A percentile compares a stretch with the other conserved stretches of the same genome.
Conservation (phyloP, 2,888 invertebrate species). For the Apomyelois bistriatella region DNA sequence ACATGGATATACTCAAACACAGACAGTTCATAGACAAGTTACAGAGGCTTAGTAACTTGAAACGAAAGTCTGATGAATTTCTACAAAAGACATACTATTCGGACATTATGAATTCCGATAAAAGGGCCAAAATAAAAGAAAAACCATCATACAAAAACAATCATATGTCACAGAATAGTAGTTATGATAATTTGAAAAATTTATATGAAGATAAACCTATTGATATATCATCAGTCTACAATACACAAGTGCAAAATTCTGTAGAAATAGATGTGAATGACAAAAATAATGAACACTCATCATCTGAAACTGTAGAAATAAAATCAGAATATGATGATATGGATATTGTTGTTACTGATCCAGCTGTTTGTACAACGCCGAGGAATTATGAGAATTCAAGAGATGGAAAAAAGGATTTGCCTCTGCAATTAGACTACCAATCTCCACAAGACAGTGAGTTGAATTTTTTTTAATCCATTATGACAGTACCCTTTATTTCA, state of each 20-base stretch:
- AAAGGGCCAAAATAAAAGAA: constrained; percentile 64
- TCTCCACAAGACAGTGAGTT: constrained; percentile 74
- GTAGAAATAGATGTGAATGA: constrained; percentile 47
- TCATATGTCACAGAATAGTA: constrained; percentile 42
- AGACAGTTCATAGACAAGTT: constrained; percentile 69
- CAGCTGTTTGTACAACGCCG: constrained; percentile 61
- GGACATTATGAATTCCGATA: constrained; percentile 57
- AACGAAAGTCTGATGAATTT: constrained; percentile 73
- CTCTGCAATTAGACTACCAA: constrained; percentile 57
- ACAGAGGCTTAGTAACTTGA: constrained; percentile 63
- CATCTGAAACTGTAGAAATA: constrained; percentile 50
- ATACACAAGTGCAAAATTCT: constrained; percentile 42
- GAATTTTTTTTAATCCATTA: constrained; percentile 10
- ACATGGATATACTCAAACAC: constrained; percentile 58
- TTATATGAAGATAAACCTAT: constrained; percentile 60
- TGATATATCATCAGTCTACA: constrained; percentile 53
- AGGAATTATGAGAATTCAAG: constrained; percentile 56
- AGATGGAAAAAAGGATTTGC: constrained; percentile 54
- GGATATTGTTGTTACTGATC: constrained; percentile 69
- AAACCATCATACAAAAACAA: constrained; percentile 50
- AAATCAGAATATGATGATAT: constrained; percentile 74
- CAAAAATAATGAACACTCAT: constrained; percentile 40
- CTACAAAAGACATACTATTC: constrained; percentile 66
- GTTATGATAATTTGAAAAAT: constrained; percentile 56
- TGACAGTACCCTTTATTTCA: background rate